These are phyloP conservation scores for Sula dactylatra DNA, from an alignment of 2,113 vertebrate species.

Conservation along the genomic window DNA sequence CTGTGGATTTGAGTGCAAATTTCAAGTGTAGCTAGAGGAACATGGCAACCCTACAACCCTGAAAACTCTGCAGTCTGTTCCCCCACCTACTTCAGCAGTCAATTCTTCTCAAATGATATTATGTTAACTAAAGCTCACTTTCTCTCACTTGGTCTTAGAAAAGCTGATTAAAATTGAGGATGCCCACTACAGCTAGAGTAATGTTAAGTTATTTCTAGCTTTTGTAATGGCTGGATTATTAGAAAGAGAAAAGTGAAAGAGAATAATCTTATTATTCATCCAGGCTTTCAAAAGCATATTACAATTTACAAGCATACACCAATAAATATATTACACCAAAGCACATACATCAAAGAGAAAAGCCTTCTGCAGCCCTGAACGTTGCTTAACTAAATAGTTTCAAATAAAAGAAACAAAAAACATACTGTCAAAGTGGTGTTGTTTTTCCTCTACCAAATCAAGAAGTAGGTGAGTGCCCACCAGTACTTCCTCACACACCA, in stretches of 20 bases:
- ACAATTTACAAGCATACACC: not conserved
- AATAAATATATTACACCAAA: not conserved
- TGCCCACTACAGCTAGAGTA: not conserved
- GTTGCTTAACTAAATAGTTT: not conserved
- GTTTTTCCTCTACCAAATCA: not conserved
- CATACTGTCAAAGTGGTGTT: not conserved
- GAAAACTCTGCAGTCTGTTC: not conserved
- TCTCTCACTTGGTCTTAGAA: not conserved
- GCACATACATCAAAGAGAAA: not conserved
- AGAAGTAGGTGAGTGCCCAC: not conserved
- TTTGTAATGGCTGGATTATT: not conserved
- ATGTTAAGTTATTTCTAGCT: not conserved
- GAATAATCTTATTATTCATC: not conserved
- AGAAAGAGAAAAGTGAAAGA: not conserved
- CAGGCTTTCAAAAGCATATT: not conserved
- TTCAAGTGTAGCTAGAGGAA: not conserved
- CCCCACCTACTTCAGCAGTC: not conserved
- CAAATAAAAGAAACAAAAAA: not conserved
- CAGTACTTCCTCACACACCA: not conserved
- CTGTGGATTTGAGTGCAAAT: not conserved
- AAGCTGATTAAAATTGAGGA: not conserved
- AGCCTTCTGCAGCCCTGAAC: not conserved
- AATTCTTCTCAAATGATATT: not conserved
- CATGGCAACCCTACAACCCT: not conserved
- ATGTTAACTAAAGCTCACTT: not conserved